Conservation (phyloP, 2,113 vertebrate genomes). For the Oryctolagus cuniculus region mOryCun1.1 NC_091447.1:26436001-26436500, state of each 20-base stretch:
- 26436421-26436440: constrained; percentile 8
- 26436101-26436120: neutral
- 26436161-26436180: constrained; percentile 53
- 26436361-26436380: constrained; percentile 15
- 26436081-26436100: neutral
- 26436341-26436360: constrained; percentile 54
- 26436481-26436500: constrained; percentile 1
- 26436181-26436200: neutral
- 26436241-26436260: constrained; percentile 54
- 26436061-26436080: neutral
- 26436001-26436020: neutral
- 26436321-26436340: constrained; percentile 15
- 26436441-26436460: constrained; percentile 41
- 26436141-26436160: neutral
- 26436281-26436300: constrained; percentile 9
- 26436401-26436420: neutral
- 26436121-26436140: constrained; percentile 9
- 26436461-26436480: constrained; percentile 49
- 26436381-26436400: constrained; percentile 8
- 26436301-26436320: constrained; percentile 22
- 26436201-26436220: neutral
- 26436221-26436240: neutral
- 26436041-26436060: constrained; percentile 25
- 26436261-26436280: constrained; percentile 18
- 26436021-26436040: constrained; percentile 43